phyloP scores from a whole-genome alignment of 2,888 invertebrate species.

The Polyommatus iphigenia region DNA sequence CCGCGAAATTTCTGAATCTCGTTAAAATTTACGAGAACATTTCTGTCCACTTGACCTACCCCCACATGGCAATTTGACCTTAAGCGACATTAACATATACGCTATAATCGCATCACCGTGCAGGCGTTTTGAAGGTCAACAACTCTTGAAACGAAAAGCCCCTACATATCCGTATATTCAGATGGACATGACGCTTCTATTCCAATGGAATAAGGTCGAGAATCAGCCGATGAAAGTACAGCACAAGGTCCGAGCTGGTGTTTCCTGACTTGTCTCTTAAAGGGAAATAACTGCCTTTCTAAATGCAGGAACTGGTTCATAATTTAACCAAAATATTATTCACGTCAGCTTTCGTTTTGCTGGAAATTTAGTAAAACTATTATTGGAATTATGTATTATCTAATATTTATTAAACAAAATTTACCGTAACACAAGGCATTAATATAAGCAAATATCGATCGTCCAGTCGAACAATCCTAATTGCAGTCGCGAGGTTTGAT shows the following conservation, averaged over 20 bases:
- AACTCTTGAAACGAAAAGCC: slow-evolving; percentile 63
- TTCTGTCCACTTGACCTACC: slow-evolving; percentile 42
- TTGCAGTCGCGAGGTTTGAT: too few relatives aligned
- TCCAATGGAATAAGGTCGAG: slow-evolving; percentile 44
- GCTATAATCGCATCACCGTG: slow-evolving; percentile 40
- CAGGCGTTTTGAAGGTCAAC: slow-evolving; percentile 65
- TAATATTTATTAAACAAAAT: too few relatives aligned
- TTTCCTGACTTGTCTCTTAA: slow-evolving; percentile 48
- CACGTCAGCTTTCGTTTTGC: slow-evolving; percentile 23
- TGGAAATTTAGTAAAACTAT: slow-evolving; percentile 3
- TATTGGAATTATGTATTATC: too few relatives aligned
- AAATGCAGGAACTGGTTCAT: slow-evolving; percentile 37
- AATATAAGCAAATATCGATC: too few relatives aligned
- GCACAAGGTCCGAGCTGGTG: slow-evolving; percentile 52
- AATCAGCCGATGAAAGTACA: slow-evolving; percentile 39
- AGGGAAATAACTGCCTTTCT: slow-evolving; percentile 46
- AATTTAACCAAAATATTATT: slow-evolving; percentile 26
- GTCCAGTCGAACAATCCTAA: too few relatives aligned
- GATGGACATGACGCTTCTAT: slow-evolving; percentile 45
- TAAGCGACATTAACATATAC: slow-evolving; percentile 37
- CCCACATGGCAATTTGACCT: slow-evolving; percentile 38
- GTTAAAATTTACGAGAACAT: slow-evolving; percentile 33
- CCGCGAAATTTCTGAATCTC: slow-evolving; percentile 9
- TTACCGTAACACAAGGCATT: too few relatives aligned
- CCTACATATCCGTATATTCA: slow-evolving; percentile 59